phyloP scores from a whole-genome alignment of 2,797 vertebrate species.

The Sphenopsis melanotis region DNA sequence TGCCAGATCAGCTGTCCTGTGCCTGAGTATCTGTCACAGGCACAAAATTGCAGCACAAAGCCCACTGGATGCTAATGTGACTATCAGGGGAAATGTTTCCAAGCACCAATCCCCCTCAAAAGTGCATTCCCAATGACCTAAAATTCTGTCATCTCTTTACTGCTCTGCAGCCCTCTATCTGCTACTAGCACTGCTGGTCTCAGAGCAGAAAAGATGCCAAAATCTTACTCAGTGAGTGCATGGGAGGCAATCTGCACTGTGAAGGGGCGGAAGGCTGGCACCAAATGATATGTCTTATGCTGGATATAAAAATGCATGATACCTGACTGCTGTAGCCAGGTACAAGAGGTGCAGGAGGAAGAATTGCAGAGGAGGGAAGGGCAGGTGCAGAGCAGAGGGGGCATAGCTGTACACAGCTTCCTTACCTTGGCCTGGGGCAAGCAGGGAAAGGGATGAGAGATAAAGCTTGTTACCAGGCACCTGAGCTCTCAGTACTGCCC shows the following conservation, averaged over 20 bases:
- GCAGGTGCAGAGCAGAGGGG: background rate
- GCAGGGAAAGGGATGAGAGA: background rate
- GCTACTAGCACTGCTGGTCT: background rate
- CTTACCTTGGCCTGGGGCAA: background rate
- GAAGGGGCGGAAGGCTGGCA: background rate
- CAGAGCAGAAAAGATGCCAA: background rate
- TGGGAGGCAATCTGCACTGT: background rate
- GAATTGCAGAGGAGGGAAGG: background rate
- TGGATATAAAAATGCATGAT: background rate
- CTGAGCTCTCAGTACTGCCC: background rate
- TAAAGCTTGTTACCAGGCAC: background rate
- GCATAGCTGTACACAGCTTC: accelerated
- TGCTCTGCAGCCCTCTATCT: background rate
- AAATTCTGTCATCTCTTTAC: background rate
- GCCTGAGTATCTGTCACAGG: background rate
- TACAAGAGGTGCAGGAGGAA: background rate
- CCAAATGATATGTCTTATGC: background rate
- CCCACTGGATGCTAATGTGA: background rate
- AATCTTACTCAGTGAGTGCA: background rate
- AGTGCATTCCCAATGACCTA: accelerated
- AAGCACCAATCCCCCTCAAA: background rate
- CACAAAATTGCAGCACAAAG: background rate
- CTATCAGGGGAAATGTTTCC: background rate
- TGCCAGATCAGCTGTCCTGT: background rate
- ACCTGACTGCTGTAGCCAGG: accelerated